phyloP scores from a whole-genome alignment of 2,888 invertebrate species.

The Zeuzera pyrina region DNA sequence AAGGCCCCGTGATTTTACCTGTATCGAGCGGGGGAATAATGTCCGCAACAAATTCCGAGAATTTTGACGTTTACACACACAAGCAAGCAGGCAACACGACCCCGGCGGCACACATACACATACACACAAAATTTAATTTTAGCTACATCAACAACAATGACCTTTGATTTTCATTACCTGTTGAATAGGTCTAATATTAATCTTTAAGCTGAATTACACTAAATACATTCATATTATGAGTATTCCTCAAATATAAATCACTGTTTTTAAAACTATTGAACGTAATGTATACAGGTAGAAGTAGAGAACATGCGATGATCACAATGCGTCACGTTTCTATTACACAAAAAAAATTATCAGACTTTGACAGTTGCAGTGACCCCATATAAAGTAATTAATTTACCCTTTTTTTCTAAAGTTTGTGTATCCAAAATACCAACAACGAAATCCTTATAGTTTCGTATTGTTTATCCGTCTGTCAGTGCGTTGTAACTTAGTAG shows the following conservation, averaged over 20 bases:
- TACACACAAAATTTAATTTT: conserved; percentile 40
- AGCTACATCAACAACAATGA: conserved; percentile 45
- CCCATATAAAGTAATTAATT: too few species aligned
- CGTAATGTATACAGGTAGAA: neutral
- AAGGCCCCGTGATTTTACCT: conserved; percentile 30
- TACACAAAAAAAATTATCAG: too few species aligned
- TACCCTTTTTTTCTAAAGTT: too few species aligned
- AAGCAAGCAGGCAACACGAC: conserved; percentile 16
- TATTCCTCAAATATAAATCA: too few species aligned
- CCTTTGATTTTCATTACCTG: conserved; percentile 16
- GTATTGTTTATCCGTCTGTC: too few species aligned
- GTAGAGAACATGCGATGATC: neutral
- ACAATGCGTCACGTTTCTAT: too few species aligned
- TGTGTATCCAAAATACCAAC: too few species aligned
- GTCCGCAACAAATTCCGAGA: conserved; percentile 46
- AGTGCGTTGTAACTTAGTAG: too few species aligned
- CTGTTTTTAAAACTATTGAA: neutral
- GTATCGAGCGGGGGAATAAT: conserved; percentile 34
- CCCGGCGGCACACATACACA: conserved; percentile 33
- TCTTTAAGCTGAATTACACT: too few species aligned
- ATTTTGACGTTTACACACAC: conserved; percentile 51
- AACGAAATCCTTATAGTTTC: too few species aligned
- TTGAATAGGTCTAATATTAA: neutral
- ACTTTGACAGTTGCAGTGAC: too few species aligned
- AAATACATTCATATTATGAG: too few species aligned